phyloP scores from a whole-genome alignment of 2,888 invertebrate genomes.

The Monochamus alternatus region DNA sequence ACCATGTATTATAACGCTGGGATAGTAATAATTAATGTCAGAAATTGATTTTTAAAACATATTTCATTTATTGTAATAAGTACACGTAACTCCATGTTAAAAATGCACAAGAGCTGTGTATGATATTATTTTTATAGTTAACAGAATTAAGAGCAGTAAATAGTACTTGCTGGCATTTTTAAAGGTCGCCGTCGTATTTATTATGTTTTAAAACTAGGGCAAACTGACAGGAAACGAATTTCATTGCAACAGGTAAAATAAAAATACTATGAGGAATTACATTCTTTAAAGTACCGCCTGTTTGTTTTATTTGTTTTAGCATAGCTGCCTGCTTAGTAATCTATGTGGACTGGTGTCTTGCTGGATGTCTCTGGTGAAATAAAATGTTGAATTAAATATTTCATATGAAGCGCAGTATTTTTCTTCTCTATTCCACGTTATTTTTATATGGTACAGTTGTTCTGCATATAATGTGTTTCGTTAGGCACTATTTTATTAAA shows the following conservation, averaged over 20 bases:
- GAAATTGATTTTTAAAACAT: too few relatives aligned
- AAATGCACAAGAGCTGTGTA: too few relatives aligned
- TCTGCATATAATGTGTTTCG: too few relatives aligned
- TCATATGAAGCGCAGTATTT: not conserved
- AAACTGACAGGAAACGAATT: not conserved
- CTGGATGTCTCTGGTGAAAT: not conserved
- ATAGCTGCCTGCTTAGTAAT: conserved; percentile 2
- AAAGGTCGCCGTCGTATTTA: not conserved
- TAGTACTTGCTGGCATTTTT: too few relatives aligned
- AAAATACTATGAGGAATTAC: not conserved
- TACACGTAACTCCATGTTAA: too few relatives aligned
- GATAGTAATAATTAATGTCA: too few relatives aligned
- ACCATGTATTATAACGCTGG: too few relatives aligned
- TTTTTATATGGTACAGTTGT: not conserved
- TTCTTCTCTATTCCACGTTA: not conserved
- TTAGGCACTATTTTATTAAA: too few relatives aligned
- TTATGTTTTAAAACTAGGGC: not conserved
- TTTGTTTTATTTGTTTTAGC: not conserved
- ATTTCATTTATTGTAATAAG: too few relatives aligned
- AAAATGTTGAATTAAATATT: not conserved
- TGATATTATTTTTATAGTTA: too few relatives aligned
- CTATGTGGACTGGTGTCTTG: not conserved
- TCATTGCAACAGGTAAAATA: not conserved
- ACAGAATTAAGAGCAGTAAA: too few relatives aligned
- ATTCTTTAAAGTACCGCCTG: not conserved